Base-by-base conservation (phyloP, 92 coral and sea anemone genomes). In the Siderastrea radians region DNA sequence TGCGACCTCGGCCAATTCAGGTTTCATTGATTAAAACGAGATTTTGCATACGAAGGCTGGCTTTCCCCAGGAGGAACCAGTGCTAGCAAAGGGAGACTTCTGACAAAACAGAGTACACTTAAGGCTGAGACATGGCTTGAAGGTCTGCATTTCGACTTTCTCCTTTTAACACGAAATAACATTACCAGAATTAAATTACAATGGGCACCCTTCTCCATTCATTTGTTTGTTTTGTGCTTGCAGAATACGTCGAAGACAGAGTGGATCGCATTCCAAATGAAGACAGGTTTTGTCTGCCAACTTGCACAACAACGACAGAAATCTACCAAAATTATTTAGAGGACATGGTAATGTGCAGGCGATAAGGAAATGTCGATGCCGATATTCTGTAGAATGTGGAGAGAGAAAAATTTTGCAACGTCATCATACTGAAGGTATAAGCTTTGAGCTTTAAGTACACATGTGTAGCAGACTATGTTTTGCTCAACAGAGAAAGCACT, bases 201-300 rank as follows among this genome's bases (percentile, higher is more conserved):
- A 64, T 6, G 26, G n/a, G 5, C 26, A 64, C 3, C n/a, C 1
- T 13, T 13, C 5, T 3, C 3, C 2, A 3, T n/a, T n/a, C n/a
- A n/a, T n/a, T n/a, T n/a, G n/a, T n/a, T n/a, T 2, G 68, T 19
- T n/a, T 17, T 3, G n/a, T 3, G 48, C 2, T 69, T 69, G 19
- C 49, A 44, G 74, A 66, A 2, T 82, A 86, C 45, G 55, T 86
- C 49, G 84, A 86, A 67, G 13, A 45, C 57, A 12, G 74, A 1
- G 84, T 58, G 26, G 79, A 86, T 57, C 75, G 62, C 12, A 86
- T 86, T 65, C 90, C 85, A 12, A 60, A 86, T 49, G 90, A 86
- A 48, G 65, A 78, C 79, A 66, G 62, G 49, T 26, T 65, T 61
- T 86, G 84, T 63, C 72, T 86, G 13, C 90, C 90, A 6, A 19